Percentiles rank a stretch among this genome's conserved stretches.
These are phyloP conservation scores for Ceuthmochares aereus DNA, from an alignment of 2,113 vertebrate genomes.

Conservation along the genomic window DNA sequence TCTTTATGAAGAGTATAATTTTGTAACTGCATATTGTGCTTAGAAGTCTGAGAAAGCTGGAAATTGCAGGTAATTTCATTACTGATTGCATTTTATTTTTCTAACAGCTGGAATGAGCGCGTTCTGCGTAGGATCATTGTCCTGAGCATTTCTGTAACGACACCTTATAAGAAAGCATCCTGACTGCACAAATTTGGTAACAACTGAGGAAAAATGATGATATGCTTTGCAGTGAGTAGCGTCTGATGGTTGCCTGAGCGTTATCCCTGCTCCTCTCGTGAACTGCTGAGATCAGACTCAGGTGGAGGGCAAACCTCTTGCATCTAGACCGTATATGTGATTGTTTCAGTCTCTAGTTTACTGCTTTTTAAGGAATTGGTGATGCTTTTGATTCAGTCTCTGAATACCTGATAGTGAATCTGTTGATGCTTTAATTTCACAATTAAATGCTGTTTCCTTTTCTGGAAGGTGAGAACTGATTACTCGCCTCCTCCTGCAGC, in stretches of 20 bases:
- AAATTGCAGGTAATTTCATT: not conserved
- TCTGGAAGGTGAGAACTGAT: not conserved
- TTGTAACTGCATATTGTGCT: not conserved
- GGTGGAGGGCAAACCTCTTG: not conserved
- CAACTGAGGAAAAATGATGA: not conserved
- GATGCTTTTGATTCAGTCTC: not conserved
- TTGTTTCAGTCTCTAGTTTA: not conserved
- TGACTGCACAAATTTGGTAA: not conserved
- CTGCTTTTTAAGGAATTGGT: not conserved
- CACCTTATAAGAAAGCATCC: not conserved
- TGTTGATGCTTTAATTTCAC: not conserved
- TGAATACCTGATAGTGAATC: not conserved
- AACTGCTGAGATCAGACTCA: not conserved
- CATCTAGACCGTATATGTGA: fast-evolving
- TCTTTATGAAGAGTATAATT: not conserved
- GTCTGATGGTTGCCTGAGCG: not conserved
- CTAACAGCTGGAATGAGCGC: not conserved
- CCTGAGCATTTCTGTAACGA: not conserved
- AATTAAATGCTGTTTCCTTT: fast-evolving
- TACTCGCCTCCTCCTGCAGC: not conserved
- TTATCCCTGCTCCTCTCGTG: not conserved
- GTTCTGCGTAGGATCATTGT: not conserved
- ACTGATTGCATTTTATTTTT: not conserved
- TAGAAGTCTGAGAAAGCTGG: not conserved
- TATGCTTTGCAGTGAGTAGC: not conserved